phyloP scores from a whole-genome alignment of 2,797 vertebrate species.

The Orientallactaga sibirica region DNA sequence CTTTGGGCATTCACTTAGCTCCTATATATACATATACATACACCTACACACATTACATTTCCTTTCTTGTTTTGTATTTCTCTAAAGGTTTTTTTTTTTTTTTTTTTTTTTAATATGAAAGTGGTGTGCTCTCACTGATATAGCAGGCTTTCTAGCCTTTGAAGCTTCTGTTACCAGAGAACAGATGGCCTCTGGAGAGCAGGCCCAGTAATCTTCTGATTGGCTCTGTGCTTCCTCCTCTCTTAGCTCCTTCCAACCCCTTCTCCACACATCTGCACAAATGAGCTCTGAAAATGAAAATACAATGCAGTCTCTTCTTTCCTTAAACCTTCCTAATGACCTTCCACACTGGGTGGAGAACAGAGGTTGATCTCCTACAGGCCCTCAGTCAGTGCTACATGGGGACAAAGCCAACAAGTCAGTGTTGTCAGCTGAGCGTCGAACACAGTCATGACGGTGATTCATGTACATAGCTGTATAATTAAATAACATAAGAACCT shows the following conservation, averaged over 20 bases:
- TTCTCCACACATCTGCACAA: constrained; percentile 12
- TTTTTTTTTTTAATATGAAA: not conserved
- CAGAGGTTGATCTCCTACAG: not conserved
- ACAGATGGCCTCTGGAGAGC: constrained; percentile 18
- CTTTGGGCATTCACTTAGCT: not conserved
- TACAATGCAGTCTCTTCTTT: not conserved
- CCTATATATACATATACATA: not conserved
- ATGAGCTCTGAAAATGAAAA: constrained; percentile 54
- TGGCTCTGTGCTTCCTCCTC: constrained; percentile 24
- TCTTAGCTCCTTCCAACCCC: constrained; percentile 33
- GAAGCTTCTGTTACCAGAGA: not conserved
- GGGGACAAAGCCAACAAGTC: constrained; percentile 25
- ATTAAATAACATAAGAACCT: constrained; percentile 23
- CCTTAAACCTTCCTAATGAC: constrained; percentile 7
- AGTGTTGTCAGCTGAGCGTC: not conserved
- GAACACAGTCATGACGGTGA: not conserved
- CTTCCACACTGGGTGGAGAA: constrained; percentile 38
- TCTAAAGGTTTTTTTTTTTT: constrained; percentile 14
- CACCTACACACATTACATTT: not conserved
- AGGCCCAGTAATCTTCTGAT: constrained; percentile 43
- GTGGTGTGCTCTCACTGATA: not conserved
- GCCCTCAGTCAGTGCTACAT: not conserved
- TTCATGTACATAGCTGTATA: not conserved
- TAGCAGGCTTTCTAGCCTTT: constrained; percentile 35
- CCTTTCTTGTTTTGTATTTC: not conserved